Base-by-base conservation (phyloP, 2,888 invertebrate species). In the Pandemis corylana region DNA sequence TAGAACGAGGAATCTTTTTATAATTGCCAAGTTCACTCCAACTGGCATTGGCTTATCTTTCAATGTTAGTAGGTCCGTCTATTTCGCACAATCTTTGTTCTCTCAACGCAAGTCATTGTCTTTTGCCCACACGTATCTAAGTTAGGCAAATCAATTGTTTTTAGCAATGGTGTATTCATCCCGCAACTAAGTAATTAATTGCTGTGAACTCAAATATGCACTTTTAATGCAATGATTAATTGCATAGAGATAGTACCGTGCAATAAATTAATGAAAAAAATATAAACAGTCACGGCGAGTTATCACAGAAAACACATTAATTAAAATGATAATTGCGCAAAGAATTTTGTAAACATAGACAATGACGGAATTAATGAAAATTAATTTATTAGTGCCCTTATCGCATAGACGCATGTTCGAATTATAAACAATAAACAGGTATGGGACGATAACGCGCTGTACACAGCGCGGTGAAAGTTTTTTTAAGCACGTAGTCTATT, bases 1-100 rank as follows among this genome's bases (percentile, higher is more conserved):
- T 87, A 79, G 83, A 82, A 85, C 87, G 85, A 86, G 80, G 85
- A 83, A 83, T 82, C 85, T 82, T 80, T 80, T 85, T 83, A 83
- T 81, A 73, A 79, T 89, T 90, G 94, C 92, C 94, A 94, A 94
- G 94, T 93, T 94, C 93, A 91, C 78, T 83, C 79, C 80, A 81
- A 75, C 13, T 75, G 62, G 66, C 76, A 67, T 71, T 67, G 64
- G 65, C 65, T 75, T 78, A 73, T 75, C 76, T 74, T 28, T 81
- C 80, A 79, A 76, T 78, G 80, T 81, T 71, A 69, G 66, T 76
- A 77, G 79, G 77, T 78, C 71, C 36, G n/a, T 53, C 67, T 61
- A 53, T 53, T 63, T 56, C 67, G 63, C 56, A 63, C 12, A 63
- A 53, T 68, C 53, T 49, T 71, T 61, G 51, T 41, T 12, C 15